Evolutionary conservation across 2,113 vertebrate species (phyloP).

Genomic region (Chloebia gouldiae): DNA sequence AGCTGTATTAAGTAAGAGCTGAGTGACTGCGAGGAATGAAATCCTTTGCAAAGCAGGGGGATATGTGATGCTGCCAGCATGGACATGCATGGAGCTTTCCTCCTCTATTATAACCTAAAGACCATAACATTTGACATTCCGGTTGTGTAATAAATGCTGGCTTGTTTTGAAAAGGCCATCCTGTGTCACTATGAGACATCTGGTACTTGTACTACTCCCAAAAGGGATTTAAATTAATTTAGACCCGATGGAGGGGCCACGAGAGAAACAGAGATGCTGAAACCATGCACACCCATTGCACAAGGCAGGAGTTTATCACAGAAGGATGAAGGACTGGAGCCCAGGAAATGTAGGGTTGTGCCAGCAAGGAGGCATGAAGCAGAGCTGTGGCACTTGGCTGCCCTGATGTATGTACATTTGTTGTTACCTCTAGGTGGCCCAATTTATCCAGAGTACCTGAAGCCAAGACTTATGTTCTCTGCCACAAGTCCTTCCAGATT

Average conservation of each 20-base stretch:
- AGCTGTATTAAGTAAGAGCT: neutral
- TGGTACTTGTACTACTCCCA: slow-evolving; percentile 7
- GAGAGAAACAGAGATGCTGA: neutral
- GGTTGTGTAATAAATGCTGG: slow-evolving; percentile 48
- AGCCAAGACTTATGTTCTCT: neutral
- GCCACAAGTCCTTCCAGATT: neutral
- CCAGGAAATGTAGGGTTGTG: neutral
- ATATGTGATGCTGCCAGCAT: neutral
- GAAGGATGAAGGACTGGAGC: neutral
- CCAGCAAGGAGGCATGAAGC: neutral
- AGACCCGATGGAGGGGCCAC: neutral
- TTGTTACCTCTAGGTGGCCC: slow-evolving; percentile 61
- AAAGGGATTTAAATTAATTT: slow-evolving; percentile 32
- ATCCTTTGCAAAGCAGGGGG: neutral
- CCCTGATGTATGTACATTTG: neutral
- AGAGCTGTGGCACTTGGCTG: neutral
- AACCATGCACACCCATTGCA: neutral
- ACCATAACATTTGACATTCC: slow-evolving; percentile 50
- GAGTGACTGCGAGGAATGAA: neutral
- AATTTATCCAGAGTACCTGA: slow-evolving; percentile 51
- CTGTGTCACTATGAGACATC: neutral
- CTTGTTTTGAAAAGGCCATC: slow-evolving; percentile 54
- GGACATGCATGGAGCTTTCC: slow-evolving; percentile 31
- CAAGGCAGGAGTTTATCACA: neutral
- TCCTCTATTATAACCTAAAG: slow-evolving; percentile 43